Percentiles rank a stretch among this genome's conserved stretches.
phyloP scores from a whole-genome alignment of 2,888 invertebrate genomes.

The Clostera curtula region DNA sequence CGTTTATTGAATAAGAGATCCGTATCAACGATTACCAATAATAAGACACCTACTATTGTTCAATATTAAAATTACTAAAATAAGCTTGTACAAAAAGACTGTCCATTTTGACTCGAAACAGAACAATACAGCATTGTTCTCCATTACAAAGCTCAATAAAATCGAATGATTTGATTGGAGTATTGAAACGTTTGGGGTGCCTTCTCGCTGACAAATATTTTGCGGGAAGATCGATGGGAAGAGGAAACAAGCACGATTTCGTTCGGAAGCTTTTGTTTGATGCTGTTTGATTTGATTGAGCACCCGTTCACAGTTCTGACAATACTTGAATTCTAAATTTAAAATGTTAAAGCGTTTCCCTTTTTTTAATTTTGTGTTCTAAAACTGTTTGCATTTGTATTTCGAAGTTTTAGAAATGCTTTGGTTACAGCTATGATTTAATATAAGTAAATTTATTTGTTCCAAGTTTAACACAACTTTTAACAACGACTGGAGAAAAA shows the following conservation, averaged over 20 bases:
- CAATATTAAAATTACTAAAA: constrained; percentile 38
- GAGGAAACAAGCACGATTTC: constrained; percentile 23
- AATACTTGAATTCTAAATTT: constrained; percentile 5
- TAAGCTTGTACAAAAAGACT: constrained; percentile 35
- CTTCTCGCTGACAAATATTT: too few species aligned
- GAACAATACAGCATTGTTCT: constrained; percentile 63
- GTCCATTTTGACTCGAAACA: constrained; percentile 25
- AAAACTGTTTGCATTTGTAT: background rate
- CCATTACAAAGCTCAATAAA: constrained; percentile 47
- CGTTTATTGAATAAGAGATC: constrained; percentile 31
- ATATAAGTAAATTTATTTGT: too few species aligned
- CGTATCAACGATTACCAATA: constrained; percentile 31
- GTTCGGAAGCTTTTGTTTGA: constrained; percentile 21
- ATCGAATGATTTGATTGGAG: constrained; percentile 29
- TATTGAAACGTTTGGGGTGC: constrained; percentile 29
- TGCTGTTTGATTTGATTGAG: constrained; percentile 23
- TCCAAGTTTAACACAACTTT: too few species aligned
- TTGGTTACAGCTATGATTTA: too few species aligned
- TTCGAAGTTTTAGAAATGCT: too few species aligned
- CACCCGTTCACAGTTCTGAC: constrained; percentile 10
- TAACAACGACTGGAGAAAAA: too few species aligned
- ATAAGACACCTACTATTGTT: constrained; percentile 30
- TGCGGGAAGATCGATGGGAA: constrained; percentile 36
- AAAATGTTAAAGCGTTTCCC: constrained; percentile 6
- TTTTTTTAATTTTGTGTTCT: constrained; percentile 2